phyloP scores from a whole-genome alignment of 2,888 invertebrate species.

The Cheilosia soror region DNA sequence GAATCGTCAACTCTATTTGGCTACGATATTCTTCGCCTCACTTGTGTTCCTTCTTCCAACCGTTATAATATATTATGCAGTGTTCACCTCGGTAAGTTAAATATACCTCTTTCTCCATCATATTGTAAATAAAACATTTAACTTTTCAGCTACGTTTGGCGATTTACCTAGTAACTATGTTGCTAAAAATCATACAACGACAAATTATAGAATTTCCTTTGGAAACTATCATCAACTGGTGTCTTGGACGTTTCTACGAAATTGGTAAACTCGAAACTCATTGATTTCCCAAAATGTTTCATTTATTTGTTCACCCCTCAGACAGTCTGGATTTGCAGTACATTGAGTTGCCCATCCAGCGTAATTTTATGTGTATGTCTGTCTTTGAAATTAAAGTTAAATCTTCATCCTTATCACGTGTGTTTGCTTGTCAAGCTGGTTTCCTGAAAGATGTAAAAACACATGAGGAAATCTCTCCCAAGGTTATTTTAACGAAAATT shows the following conservation, averaged over 20 bases:
- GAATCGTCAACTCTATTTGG: conserved; percentile 83
- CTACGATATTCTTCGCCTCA: conserved; percentile 82
- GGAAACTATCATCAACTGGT: conserved; percentile 79
- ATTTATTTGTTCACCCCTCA: conserved; percentile 44
- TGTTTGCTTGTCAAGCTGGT: conserved; percentile 77
- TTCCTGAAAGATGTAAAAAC: conserved; percentile 77
- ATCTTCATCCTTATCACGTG: conserved; percentile 76
- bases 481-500: conserved; percentile 71
- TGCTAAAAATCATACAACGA: conserved; percentile 79
- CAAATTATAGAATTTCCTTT: conserved; percentile 81
- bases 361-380: conserved; percentile 72
- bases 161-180: conserved; percentile 77
- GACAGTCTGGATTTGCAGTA: conserved; percentile 77
- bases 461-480: conserved; percentile 72
- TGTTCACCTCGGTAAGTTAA: conserved; percentile 82
- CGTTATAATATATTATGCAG: conserved; percentile 82
- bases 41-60: conserved; percentile 83
- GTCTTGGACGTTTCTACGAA: conserved; percentile 79
- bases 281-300: neutral
- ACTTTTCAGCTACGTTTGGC: conserved; percentile 76
- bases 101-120: neutral
- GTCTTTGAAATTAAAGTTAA: conserved; percentile 77
- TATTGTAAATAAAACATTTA: conserved; percentile 73
- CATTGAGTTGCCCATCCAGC: conserved; percentile 32
- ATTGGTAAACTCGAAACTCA: conserved; percentile 77